Base-by-base conservation (phyloP, 2,113 vertebrate species). In the Romanogobio albipinnatus region DNA sequence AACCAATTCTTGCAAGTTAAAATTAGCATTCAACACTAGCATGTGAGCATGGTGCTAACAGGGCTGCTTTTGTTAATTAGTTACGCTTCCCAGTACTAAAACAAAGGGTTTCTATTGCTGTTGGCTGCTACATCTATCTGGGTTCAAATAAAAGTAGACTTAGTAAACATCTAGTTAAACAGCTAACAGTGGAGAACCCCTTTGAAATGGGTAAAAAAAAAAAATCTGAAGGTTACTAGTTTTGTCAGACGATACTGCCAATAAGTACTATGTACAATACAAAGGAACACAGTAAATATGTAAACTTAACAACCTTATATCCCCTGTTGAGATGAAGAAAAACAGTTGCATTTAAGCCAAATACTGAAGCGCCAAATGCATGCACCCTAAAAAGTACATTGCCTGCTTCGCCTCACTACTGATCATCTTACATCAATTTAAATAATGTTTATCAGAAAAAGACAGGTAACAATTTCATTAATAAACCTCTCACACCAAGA, bases 11-110 rank as follows among this genome's bases (percentile, higher is more conserved):
- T 82, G 75, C 85, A 68, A 87, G 84, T 86, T 90, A 73, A 86
- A 89, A 94, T 93, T 92, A 93, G 92, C 91, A 92, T 93, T 93
- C 92, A 88, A 87, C 51, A 82, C 87, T 90, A 90, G 93, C 93
- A 89, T 85, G 70, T 84, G 87, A 89, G 90, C 86, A 84, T 49
- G 70, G 84, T 66, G 90, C 91, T 91, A 92, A 93, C 92, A 93
- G 89, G 88, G 90, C 89, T 33, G 90, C 93, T 93, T 94, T 92
- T 94, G 93, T 93, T 92, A 93, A 94, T 94, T 94, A 93, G 92
- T 91, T 88, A 93, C 90, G 92, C 92, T 92, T 93, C 88, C 91
- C 92, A 91, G 90, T 77, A 75, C 86, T 88, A 93, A 29, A 91
- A 93, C 90, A 91, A 88, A 93, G 88, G 88, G 90, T 89, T 91